phyloP scores from a whole-genome alignment of 2,888 invertebrate genomes.

The Noctua janthina region DNA sequence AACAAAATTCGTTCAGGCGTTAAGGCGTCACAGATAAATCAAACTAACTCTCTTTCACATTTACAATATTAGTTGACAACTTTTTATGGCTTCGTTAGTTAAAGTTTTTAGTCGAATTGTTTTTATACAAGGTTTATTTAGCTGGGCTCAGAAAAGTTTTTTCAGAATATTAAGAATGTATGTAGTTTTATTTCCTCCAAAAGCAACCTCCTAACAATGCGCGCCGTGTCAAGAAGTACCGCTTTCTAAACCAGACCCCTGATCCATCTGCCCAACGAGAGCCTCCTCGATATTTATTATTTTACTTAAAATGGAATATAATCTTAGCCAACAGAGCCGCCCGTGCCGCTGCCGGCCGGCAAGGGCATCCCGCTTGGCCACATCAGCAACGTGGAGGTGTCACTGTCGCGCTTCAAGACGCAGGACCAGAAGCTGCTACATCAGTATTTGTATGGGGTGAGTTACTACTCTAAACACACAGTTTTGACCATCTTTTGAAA shows the following conservation, averaged over 20 bases:
- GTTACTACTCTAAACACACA: slow-evolving; percentile 59
- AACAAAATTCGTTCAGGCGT: background rate
- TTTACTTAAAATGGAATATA: background rate
- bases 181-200: background rate
- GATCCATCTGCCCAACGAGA: background rate
- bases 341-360: slow-evolving; percentile 90
- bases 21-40: background rate
- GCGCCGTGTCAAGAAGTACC: background rate
- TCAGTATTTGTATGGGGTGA: slow-evolving; percentile 91
- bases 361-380: slow-evolving; percentile 92
- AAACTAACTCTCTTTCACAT: background rate
- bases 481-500: no score
- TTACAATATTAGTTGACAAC: background rate
- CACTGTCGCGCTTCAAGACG: slow-evolving; percentile 91
- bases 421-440: slow-evolving; percentile 93
- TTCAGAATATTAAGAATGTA: background rate
- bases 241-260: background rate
- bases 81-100: background rate
- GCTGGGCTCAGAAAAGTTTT: background rate
- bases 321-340: slow-evolving; percentile 87
- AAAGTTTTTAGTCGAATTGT: background rate
- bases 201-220: background rate
- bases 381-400: slow-evolving; percentile 92
- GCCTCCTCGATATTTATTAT: background rate
- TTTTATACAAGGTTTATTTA: background rate